Percentiles rank a stretch among this genome's conserved stretches.
Evolutionary conservation across 2,888 invertebrate species (phyloP).

Genomic region (Tromatobia lineatoria): DNA sequence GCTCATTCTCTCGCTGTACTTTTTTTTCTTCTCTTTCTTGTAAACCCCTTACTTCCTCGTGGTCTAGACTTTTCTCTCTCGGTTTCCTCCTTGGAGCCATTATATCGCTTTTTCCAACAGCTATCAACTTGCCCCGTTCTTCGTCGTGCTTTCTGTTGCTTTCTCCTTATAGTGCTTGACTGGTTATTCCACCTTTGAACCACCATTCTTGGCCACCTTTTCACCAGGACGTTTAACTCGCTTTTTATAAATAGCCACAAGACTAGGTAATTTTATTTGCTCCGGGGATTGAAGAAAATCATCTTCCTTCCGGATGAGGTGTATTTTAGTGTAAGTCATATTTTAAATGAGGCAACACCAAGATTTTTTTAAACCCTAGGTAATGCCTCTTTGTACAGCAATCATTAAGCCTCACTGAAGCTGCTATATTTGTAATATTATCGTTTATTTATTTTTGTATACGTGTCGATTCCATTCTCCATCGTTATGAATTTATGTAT

Average conservation of each 20-base stretch:
- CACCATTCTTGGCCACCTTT: not conserved
- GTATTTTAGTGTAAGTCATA: not conserved
- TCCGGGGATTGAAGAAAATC: not conserved
- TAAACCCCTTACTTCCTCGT: slow-evolving; percentile 15
- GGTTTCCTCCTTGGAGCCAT: slow-evolving; percentile 40
- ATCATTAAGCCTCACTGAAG: not conserved
- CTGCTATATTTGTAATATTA: not conserved
- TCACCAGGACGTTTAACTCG: slow-evolving; percentile 23
- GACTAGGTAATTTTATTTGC: slow-evolving; percentile 12
- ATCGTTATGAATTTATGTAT: too few species aligned
- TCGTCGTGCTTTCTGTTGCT: slow-evolving; percentile 1
- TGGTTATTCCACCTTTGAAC: not conserved
- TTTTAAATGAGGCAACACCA: not conserved
- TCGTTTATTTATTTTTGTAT: too few species aligned
- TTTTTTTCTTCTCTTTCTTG: slow-evolving; percentile 39
- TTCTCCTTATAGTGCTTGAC: not conserved
- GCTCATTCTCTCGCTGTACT: slow-evolving; percentile 23
- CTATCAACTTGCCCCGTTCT: slow-evolving; percentile 8
- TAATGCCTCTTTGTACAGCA: not conserved
- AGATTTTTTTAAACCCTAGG: not conserved
- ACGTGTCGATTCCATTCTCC: too few species aligned
- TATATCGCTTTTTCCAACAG: slow-evolving; percentile 47
- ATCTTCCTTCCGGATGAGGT: not conserved
- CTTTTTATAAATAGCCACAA: slow-evolving; percentile 24
- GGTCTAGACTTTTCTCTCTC: slow-evolving; percentile 37